Evolutionary conservation across 2,113 vertebrate species (phyloP), one percentile per base, ranked within the genome.

Genomic region (Hucho hucho): DNA sequence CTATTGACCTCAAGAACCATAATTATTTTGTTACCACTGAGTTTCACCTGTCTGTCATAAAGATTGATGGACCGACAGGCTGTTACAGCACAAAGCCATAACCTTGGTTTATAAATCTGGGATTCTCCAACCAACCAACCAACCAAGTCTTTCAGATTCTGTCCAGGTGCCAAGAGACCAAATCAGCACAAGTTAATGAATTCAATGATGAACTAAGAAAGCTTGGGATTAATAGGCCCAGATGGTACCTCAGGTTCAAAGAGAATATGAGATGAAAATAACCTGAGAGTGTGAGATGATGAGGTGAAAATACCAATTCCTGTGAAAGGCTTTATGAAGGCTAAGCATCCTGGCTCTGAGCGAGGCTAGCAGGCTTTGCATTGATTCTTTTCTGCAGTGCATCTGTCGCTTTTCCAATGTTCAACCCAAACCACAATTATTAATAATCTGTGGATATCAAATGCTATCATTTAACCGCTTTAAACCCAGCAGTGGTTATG

Each of bases 241-340:
- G 69, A 70, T 70, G 69, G 14, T 13, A 9, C n/a, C 24, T 24
- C 24, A 58, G 47, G 69, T 70, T 70, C 22, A 70, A 70, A 70
- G 46, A 29, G 69, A 70, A 70, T 70, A 6, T 20, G 24, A 56
- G 49, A 70, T 70, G 47, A 70, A 56, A 70, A 56, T 14, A 29
- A 13, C 22, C 26, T 26, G 14, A 4, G 25, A 56, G 25, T 28
- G 46, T 13, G 47, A 53, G 47, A 56, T 16, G 37, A 43, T 43
- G 46, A 56, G 47, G 24, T 53, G 47, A 20, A 68, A 43, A n/a
- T 43, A 68, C 28, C 3, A 53, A 53, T 53, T 53, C 49, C 14
- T 53, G 49, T 53, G 16, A 53, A 11, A 53, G 49, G 49, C 49
- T 53, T 16, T 53, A 1, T 53, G 49, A 53, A 53, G 14, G 49